phyloP scores from a whole-genome alignment of 2,888 invertebrate species.

The Allacma fusca region DNA sequence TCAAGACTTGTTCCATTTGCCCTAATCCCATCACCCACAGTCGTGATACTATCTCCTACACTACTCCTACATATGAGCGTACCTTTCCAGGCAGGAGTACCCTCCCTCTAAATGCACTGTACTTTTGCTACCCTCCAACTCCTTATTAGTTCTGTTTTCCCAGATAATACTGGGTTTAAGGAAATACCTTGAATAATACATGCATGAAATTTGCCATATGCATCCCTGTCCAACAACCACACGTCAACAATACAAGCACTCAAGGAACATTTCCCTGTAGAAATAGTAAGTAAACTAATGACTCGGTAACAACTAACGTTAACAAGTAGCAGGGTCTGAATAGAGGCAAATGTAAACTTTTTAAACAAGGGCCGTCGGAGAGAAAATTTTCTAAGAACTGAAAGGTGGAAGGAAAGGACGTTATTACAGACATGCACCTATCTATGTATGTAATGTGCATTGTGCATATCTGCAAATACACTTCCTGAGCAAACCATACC shows the following conservation, averaged over 20 bases:
- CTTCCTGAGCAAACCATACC: no score
- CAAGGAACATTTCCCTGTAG: neutral
- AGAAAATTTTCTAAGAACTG: no score
- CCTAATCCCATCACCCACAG: neutral
- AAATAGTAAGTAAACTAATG: neutral
- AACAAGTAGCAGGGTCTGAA: no score
- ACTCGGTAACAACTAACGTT: neutral
- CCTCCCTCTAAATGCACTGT: no score
- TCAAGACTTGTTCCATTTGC: conserved; percentile 2
- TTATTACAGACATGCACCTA: no score
- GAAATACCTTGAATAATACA: neutral
- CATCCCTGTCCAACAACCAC: neutral
- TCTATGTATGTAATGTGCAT: no score
- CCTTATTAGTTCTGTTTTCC: neutral
- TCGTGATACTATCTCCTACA: neutral
- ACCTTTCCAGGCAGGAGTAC: no score
- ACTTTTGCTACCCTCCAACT: neutral
- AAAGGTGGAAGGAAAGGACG: no score
- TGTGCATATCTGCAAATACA: no score
- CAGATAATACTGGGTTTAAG: neutral
- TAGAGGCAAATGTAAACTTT: no score
- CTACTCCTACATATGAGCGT: no score
- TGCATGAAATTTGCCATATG: neutral
- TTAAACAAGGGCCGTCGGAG: no score
- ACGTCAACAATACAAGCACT: neutral